Evolutionary conservation across 2,113 vertebrate genomes (phyloP), one percentile per base, ranked within the genome.

Genomic region (Silurus glanis): DNA sequence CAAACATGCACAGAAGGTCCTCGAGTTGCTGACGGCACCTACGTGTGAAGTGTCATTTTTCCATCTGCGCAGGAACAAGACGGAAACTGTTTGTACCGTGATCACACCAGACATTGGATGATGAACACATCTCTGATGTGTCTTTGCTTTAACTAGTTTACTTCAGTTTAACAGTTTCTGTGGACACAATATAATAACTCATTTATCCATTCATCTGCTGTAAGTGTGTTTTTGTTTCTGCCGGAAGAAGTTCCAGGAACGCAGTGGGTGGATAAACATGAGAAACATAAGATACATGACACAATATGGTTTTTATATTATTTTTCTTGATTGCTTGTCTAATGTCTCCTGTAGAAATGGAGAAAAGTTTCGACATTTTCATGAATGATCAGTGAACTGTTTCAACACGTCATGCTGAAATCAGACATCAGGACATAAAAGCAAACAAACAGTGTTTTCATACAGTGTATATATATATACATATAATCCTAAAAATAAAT

Each of bases 161-260:
- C 64, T 84, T 90, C 67, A 90, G 87, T 83, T 83, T 91, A 17
- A 23, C 49, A 25, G 25, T 64, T 23, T 67, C 53, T 53, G 89
- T 81, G 71, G 88, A 88, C 82, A 84, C 17, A 3, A 55, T 58
- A 19, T 17, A 16, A 59, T 21, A 17, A 80, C 25, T 37, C 16
- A 21, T 59, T 59, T 0, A 37, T 79, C 13, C 47, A 51, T 49
- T 51, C 47, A 72, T 21, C 72, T 51, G 23, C 19, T 37, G 47
- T n/a, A 76, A 59, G 55, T 7, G 7, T 1, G 8, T 19, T 80
- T 45, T 37, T 37, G 37, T 37, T 21, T 0, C 19, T 53, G 6
- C 10, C 8, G 7, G 37, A 72, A 17, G 6, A 72, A 17, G 9
- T 45, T 47, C 71, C 17, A 23, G 53, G 56, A 55, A 56, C 51